Conservation (phyloP, 1,140 invertebrate genomes). For the Conus ventricosus region DNA sequence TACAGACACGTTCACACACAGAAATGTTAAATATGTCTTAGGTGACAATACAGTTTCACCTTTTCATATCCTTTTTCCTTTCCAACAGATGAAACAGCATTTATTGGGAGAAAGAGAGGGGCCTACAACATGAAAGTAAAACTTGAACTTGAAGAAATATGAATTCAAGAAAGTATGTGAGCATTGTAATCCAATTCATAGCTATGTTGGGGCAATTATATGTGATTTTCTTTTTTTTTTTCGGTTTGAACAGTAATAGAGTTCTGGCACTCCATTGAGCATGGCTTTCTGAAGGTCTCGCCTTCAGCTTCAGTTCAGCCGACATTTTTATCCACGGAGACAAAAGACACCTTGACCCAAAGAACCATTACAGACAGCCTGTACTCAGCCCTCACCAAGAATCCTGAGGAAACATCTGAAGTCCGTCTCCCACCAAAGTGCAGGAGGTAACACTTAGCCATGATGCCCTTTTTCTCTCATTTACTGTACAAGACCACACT, state of each 20-base stretch:
- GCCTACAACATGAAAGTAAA: background rate
- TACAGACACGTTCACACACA: no score
- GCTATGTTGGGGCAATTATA: no score
- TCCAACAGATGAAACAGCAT: no score
- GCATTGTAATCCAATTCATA: no score
- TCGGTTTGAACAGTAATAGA: slow-evolving; percentile 9
- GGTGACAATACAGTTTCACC: no score
- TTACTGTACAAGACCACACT: no score
- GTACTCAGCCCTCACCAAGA: slow-evolving; percentile 11
- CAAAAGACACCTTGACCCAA: background rate
- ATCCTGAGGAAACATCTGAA: background rate
- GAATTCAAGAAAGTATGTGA: no score
- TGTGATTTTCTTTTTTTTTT: slow-evolving; percentile 1
- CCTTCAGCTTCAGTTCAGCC: background rate
- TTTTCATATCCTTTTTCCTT: no score
- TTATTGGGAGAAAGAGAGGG: no score
- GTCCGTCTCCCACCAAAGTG: background rate
- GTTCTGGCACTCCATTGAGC: background rate
- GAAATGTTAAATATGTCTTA: no score
- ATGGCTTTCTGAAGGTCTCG: slow-evolving; percentile 4
- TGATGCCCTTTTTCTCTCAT: no score
- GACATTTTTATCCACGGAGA: background rate
- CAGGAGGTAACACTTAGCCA: background rate
- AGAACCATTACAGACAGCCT: slow-evolving; percentile 1
- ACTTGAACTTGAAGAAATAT: background rate